phyloP scores from a whole-genome alignment of 1,140 invertebrate species.

The Thaumetopoea pityocampa region DNA sequence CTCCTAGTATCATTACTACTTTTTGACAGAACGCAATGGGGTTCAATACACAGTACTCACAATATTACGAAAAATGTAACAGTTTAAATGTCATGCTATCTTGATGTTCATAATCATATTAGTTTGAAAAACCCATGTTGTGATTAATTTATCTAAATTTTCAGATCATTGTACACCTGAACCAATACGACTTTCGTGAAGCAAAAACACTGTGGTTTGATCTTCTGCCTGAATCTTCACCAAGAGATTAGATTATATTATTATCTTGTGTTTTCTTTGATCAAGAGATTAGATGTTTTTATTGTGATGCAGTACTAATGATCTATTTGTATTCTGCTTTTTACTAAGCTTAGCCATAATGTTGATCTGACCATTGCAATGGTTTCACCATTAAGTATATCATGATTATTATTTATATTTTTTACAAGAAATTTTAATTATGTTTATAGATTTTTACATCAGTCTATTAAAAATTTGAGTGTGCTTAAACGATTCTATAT shows the following conservation, averaged over 20 bases:
- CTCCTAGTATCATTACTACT: too few relatives aligned
- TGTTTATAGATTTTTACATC: too few relatives aligned
- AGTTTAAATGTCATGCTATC: too few relatives aligned
- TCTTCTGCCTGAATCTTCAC: constrained; percentile 77
- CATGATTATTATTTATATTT: neutral
- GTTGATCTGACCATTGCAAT: constrained; percentile 1
- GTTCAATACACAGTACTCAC: too few relatives aligned
- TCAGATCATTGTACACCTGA: constrained; percentile 80
- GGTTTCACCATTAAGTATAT: neutral
- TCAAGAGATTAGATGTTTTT: too few relatives aligned
- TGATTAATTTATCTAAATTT: neutral
- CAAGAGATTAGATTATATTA: constrained; percentile 44
- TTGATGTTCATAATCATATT: neutral
- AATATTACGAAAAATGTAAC: too few relatives aligned
- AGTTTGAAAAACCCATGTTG: neutral
- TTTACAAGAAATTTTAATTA: too few relatives aligned
- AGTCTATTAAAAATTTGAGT: too few relatives aligned
- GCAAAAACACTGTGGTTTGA: constrained; percentile 84
- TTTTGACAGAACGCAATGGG: too few relatives aligned
- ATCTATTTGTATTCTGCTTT: constrained; percentile 20
- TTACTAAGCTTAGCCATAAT: too few relatives aligned
- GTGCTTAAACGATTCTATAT: too few relatives aligned
- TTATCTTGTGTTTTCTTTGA: too few relatives aligned
- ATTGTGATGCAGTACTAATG: constrained; percentile 23
- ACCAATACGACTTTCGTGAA: constrained; percentile 80